A percentile compares a stretch with the other conserved stretches of the same genome.
Evolutionary conservation across 1,140 invertebrate species (phyloP).

Genomic region (Lasaia peninsularis): DNA sequence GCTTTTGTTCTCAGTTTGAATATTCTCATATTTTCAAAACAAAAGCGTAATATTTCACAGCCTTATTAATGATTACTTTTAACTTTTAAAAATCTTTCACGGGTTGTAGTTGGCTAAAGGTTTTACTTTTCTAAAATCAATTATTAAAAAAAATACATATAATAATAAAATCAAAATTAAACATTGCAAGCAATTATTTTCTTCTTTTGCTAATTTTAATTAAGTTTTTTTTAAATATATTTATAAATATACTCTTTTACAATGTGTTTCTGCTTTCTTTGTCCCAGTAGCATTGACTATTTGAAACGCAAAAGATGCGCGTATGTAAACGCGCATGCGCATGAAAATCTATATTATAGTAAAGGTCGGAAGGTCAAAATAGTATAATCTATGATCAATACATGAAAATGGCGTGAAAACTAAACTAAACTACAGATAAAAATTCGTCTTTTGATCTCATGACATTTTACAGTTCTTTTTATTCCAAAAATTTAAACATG

Average conservation of each 20-base stretch:
- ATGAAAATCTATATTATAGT: constrained; percentile 29
- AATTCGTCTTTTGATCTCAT: background rate
- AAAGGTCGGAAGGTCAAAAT: constrained; percentile 30
- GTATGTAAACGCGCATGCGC: constrained; percentile 27
- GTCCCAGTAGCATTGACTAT: background rate
- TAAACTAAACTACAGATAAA: background rate
- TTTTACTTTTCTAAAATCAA: too few species aligned
- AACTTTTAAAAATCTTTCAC: too few species aligned
- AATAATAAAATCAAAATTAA: background rate
- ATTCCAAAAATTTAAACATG: constrained; percentile 1
- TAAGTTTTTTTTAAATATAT: too few species aligned
- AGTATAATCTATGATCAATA: constrained; percentile 1
- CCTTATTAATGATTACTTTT: background rate
- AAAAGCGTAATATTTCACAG: background rate
- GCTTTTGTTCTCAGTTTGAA: background rate
- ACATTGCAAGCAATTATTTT: too few species aligned
- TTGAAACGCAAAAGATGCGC: constrained; percentile 11
- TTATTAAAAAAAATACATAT: background rate
- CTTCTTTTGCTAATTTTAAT: too few species aligned
- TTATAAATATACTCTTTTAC: background rate
- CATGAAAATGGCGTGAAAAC: constrained; percentile 1
- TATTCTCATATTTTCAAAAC: background rate
- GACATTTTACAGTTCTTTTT: background rate
- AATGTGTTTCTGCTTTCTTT: background rate
- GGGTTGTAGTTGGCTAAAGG: too few species aligned